Conservation (phyloP, 1,140 invertebrate genomes). For the Portunus trituberculatus region DNA sequence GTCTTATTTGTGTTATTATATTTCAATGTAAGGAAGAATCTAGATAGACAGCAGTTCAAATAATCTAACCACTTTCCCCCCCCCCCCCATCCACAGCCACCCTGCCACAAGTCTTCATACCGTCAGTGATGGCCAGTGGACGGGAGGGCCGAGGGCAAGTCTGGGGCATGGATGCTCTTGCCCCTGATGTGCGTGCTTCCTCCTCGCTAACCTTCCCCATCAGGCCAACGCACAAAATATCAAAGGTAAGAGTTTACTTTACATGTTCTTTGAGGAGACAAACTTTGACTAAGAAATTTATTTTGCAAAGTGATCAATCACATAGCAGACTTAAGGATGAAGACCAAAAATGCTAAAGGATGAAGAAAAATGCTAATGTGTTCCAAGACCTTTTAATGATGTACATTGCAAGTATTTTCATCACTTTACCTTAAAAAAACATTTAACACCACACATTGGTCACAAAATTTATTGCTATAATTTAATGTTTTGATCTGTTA, state of each 20-base stretch:
- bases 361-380: too few species aligned
- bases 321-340: too few species aligned
- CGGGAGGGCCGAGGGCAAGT: slow-evolving; percentile 80
- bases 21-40: too few species aligned
- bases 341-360: too few species aligned
- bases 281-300: too few species aligned
- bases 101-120: slow-evolving; percentile 83
- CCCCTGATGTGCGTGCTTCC: slow-evolving; percentile 81
- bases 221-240: slow-evolving; percentile 82
- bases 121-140: slow-evolving; percentile 82
- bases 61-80: background rate
- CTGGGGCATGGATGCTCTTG: slow-evolving; percentile 83
- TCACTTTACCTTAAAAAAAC: slow-evolving; percentile 81
- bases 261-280: too few species aligned
- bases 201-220: slow-evolving; percentile 81
- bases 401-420: too few species aligned
- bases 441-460: slow-evolving; percentile 80
- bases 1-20: too few species aligned
- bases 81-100: slow-evolving; percentile 44
- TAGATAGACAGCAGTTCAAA: background rate
- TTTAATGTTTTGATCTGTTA: slow-evolving; percentile 79
- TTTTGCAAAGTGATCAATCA: too few species aligned
- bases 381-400: too few species aligned
- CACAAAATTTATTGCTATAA: slow-evolving; percentile 80
- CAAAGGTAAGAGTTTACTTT: slow-evolving; percentile 80